Evolutionary conservation across 2,888 invertebrate species (phyloP).

Genomic region (Pheosia gnoma): DNA sequence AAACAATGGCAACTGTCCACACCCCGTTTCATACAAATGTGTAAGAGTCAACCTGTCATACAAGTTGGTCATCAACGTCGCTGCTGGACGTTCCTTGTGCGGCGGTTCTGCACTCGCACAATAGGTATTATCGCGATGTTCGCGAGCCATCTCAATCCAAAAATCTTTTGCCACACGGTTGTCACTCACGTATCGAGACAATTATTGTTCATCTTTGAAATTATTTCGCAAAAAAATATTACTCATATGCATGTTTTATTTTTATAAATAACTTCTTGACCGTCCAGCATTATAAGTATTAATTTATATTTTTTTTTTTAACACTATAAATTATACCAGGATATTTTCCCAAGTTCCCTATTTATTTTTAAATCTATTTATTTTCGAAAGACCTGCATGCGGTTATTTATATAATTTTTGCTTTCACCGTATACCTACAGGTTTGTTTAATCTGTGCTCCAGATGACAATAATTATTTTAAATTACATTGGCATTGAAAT

Average conservation of each 20-base stretch:
- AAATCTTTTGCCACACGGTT: constrained; percentile 57
- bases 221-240: constrained; percentile 33
- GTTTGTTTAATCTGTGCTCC: too few species aligned
- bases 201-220: constrained; percentile 45
- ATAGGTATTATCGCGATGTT: constrained; percentile 49
- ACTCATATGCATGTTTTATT: constrained; percentile 18
- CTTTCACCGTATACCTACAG: too few species aligned
- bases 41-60: constrained; percentile 1
- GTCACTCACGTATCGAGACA: constrained; percentile 57
- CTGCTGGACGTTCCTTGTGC: constrained; percentile 3
- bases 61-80: constrained; percentile 1
- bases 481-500: too few species aligned
- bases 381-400: too few species aligned
- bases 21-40: constrained; percentile 14
- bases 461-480: too few species aligned
- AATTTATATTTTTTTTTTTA: neutral
- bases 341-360: too few species aligned
- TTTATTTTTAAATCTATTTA: too few species aligned
- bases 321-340: too few species aligned
- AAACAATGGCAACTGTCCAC: constrained; percentile 13
- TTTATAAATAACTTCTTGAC: constrained; percentile 9
- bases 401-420: too few species aligned
- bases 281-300: neutral
- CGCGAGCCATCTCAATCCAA: constrained; percentile 42
- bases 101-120: constrained; percentile 46